Percentiles rank a stretch among this genome's conserved stretches.
Evolutionary conservation across 2,797 vertebrate species (phyloP).

Genomic region (Apogon talboti): DNA sequence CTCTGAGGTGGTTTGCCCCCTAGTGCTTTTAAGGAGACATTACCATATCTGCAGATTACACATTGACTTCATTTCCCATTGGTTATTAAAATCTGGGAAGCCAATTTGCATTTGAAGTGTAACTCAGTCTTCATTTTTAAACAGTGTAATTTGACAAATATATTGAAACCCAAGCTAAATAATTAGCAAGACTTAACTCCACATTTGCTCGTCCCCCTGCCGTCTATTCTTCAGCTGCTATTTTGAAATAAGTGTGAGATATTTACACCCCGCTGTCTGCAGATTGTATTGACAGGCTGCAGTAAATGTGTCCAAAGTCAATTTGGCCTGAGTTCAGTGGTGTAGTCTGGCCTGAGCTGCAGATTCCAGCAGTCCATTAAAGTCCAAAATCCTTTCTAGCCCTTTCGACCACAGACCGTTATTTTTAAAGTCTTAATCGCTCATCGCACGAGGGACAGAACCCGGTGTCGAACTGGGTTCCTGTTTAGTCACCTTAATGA

Average conservation of each 20-base stretch:
- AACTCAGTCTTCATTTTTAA: neutral
- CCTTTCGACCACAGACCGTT: slow-evolving; percentile 23
- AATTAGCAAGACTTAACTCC: no score
- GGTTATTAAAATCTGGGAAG: neutral
- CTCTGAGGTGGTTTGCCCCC: slow-evolving; percentile 8
- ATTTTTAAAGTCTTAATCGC: neutral
- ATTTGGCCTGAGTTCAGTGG: slow-evolving; percentile 65
- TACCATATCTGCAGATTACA: neutral
- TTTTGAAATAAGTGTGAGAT: slow-evolving; percentile 49
- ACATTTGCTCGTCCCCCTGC: neutral
- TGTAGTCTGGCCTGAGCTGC: slow-evolving; percentile 53
- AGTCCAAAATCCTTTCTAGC: slow-evolving; percentile 56
- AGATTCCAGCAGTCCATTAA: slow-evolving; percentile 61
- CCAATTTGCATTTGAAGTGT: neutral
- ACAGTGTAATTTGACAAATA: neutral
- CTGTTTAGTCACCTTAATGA: slow-evolving; percentile 3
- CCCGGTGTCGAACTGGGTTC: neutral
- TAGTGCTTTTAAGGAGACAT: slow-evolving; percentile 24
- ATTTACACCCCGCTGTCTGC: slow-evolving; percentile 46
- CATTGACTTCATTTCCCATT: neutral
- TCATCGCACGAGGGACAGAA: neutral
- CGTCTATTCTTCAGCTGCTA: slow-evolving; percentile 17
- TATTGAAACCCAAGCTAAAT: neutral
- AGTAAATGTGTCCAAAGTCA: slow-evolving; percentile 67
- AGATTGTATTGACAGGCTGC: slow-evolving; percentile 71